These are phyloP conservation scores for Mesochorus sp. DNA, from an alignment of 2,888 invertebrate species.

Conservation along the genomic window DNA sequence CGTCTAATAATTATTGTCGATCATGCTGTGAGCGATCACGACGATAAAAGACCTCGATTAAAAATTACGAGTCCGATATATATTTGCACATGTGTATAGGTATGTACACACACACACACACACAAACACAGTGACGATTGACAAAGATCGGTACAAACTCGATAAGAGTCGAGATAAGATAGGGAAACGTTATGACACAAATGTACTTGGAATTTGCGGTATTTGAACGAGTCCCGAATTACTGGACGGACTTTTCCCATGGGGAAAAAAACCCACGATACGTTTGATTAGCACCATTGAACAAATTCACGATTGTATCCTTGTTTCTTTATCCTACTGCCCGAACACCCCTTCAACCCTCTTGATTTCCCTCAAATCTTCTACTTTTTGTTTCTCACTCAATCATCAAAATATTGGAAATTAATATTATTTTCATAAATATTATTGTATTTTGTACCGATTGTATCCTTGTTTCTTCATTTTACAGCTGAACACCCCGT, in stretches of 20 bases:
- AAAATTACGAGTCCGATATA: background rate
- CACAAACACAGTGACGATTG: slow-evolving; percentile 2
- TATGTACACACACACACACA: background rate
- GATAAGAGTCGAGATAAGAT: slow-evolving; percentile 61
- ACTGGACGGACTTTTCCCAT: slow-evolving; percentile 18
- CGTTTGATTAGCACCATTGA: background rate
- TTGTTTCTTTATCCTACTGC: background rate
- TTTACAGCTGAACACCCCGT: background rate
- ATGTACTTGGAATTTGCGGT: slow-evolving; percentile 25
- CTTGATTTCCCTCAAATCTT: too few species aligned
- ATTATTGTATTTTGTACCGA: too few species aligned
- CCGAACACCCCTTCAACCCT: too few species aligned
- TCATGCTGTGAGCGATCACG: background rate
- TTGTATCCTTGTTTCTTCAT: background rate
- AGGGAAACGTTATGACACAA: slow-evolving; percentile 28
- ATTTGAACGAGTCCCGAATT: slow-evolving; percentile 11
- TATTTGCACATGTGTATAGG: background rate
- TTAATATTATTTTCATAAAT: too few species aligned
- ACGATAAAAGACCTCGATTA: slow-evolving; percentile 10
- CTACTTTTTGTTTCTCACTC: too few species aligned
- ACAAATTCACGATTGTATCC: too few species aligned
- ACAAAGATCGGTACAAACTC: slow-evolving; percentile 41
- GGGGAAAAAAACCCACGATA: background rate
- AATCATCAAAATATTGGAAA: too few species aligned
- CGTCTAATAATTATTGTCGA: slow-evolving; percentile 1